phyloP scores from a whole-genome alignment of 2,888 invertebrate species.

The Sarcophaga carnaria region DNA sequence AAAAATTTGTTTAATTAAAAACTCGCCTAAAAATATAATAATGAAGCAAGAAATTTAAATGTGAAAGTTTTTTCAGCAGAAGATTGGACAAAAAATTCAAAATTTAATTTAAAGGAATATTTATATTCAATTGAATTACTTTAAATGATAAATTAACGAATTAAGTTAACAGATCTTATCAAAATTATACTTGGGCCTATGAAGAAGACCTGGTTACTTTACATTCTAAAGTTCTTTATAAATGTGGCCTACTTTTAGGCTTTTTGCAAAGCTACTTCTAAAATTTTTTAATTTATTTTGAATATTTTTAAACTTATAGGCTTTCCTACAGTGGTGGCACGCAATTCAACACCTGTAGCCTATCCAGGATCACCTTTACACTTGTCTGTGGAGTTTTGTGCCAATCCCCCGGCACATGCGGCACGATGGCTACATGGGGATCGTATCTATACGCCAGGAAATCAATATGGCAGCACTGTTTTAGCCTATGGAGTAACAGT shows the following conservation, averaged over 20 bases:
- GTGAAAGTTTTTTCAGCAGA: no score
- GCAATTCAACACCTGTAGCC: slow-evolving; percentile 86
- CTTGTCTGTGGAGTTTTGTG: slow-evolving; percentile 89
- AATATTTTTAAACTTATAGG: slow-evolving; percentile 82
- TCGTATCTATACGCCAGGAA: slow-evolving; percentile 82
- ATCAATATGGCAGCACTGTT: slow-evolving; percentile 82
- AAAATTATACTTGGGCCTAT: no score
- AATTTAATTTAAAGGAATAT: no score
- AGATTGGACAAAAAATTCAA: no score
- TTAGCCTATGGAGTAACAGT: slow-evolving; percentile 82
- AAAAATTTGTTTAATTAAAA: slow-evolving; percentile 38
- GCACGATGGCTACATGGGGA: slow-evolving; percentile 82
- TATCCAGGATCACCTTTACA: slow-evolving; percentile 87
- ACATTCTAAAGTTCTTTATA: no score
- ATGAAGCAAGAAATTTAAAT: no score
- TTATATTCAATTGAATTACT: no score
- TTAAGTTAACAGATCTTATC: no score
- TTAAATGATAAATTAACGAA: no score
- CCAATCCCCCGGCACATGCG: slow-evolving; percentile 85
- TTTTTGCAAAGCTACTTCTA: no score
- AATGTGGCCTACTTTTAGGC: no score
- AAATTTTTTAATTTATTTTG: not conserved
- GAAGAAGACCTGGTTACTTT: no score
- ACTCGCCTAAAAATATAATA: not conserved
- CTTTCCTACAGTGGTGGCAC: slow-evolving; percentile 86